phyloP scores from a whole-genome alignment of 37 sponge, comb jelly and placozoan genomes.

The Dysidea cf. avara region DNA sequence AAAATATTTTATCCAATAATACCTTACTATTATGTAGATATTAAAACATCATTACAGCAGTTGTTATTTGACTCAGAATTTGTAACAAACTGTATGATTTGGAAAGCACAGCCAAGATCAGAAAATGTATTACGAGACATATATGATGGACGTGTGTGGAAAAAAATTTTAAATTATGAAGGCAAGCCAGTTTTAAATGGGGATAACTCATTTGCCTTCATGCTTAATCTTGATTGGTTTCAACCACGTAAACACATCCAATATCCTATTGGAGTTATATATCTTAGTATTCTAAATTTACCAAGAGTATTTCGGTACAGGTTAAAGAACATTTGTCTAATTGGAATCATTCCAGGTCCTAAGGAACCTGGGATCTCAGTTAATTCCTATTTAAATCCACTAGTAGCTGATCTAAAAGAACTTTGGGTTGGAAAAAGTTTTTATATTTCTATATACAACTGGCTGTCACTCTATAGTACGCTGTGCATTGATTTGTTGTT shows the following conservation, averaged over 20 bases:
- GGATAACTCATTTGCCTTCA: not conserved
- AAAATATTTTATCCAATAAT: slow-evolving; percentile 27
- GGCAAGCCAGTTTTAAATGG: slow-evolving; percentile 1
- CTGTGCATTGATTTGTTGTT: slow-evolving; percentile 28
- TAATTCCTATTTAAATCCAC: slow-evolving; percentile 19
- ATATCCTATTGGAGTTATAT: slow-evolving; percentile 28
- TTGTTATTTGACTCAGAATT: slow-evolving; percentile 31
- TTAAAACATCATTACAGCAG: slow-evolving; percentile 15
- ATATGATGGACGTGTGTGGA: slow-evolving; percentile 26
- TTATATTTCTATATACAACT: not conserved
- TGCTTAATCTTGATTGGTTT: slow-evolving; percentile 33
- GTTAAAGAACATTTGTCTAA: slow-evolving; percentile 8
- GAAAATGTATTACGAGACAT: slow-evolving; percentile 3
- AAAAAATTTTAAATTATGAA: slow-evolving; percentile 4
- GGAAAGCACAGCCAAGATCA: slow-evolving; percentile 5
- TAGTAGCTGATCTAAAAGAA: slow-evolving; percentile 16
- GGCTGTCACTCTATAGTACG: not conserved
- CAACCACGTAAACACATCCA: slow-evolving; percentile 16
- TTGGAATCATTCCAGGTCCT: slow-evolving; percentile 38
- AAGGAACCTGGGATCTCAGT: slow-evolving; percentile 14
- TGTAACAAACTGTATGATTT: slow-evolving; percentile 28
- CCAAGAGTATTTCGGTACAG: slow-evolving; percentile 3
- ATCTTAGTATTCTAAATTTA: slow-evolving; percentile 17
- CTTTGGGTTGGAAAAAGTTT: slow-evolving; percentile 19
- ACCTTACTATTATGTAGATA: slow-evolving; percentile 39